Evolutionary conservation across 2,888 invertebrate genomes (phyloP), one percentile per base, ranked within the genome.

Genomic region (Hetaerina titia): DNA sequence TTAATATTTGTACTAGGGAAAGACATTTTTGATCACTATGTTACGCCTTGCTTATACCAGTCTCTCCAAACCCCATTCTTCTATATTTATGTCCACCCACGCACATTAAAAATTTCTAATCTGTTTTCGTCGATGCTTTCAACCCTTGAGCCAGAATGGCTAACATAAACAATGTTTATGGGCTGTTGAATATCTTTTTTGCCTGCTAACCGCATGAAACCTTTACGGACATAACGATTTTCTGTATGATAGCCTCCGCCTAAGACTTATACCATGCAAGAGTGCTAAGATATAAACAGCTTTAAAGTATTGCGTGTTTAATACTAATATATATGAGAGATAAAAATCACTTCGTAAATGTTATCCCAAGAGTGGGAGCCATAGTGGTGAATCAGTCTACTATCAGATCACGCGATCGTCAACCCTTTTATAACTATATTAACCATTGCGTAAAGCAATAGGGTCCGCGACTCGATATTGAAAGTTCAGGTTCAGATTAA

Each of bases 131-230:
- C 81, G 8, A 25, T 69, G 69, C 69, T 69, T n/a, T 8, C 69
- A 5, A 69, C 22, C 22, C 69, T 9, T n/a, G 7, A 31, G 81
- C 81, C 31, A 31, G 9, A 8, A 6, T 8, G 81, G 81, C 81
- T 81, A 31, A 2, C 15, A 81, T 81, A 81, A 81, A 81, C 31
- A 81, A 31, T 31, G 81, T 81, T 81, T 81, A 81, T 31, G 11
- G 81, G 81, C 81, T 81, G 11, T 31, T 81, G 81, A 31, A 81
- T 81, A 31, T 31, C 25, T 81, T 81, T 81, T 25, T 31, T 22
- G 15, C 25, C 81, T 81, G 31, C 81, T 81, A 81, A 81, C 81
- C 31, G 25, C 81, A 81, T 81, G 81, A 81, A 81, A 81, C 31
- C 31, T 81, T 31, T 19, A 17, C 7, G 19, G 69, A 69, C 22